These are phyloP conservation scores for Noctua janthina DNA, from an alignment of 2,888 invertebrate species.

Conservation along the genomic window DNA sequence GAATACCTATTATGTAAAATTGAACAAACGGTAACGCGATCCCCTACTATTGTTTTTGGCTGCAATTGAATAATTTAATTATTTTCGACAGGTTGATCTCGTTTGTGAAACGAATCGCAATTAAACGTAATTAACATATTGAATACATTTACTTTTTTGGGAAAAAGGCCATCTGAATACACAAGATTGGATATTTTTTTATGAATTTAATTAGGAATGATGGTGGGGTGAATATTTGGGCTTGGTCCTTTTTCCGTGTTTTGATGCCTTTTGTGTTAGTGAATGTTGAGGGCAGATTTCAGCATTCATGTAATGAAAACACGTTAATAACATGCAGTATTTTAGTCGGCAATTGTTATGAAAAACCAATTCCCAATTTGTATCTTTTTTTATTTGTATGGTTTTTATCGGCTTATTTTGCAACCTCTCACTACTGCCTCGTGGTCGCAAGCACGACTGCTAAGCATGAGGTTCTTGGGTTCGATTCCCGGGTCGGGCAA, in stretches of 20 bases:
- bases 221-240: slow-evolving; percentile 43
- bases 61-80: slow-evolving; percentile 70
- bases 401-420: background rate
- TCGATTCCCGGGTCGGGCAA: background rate
- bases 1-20: slow-evolving; percentile 3
- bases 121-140: slow-evolving; percentile 73
- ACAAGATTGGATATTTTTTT: slow-evolving; percentile 53
- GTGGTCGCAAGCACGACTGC: too few species aligned
- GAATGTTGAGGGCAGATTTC: background rate
- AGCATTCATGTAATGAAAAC: slow-evolving; percentile 7
- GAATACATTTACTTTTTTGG: slow-evolving; percentile 73
- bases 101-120: slow-evolving; percentile 70
- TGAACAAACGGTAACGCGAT: slow-evolving; percentile 20
- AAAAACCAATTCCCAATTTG: background rate
- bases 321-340: background rate
- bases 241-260: slow-evolving; percentile 9
- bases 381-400: background rate
- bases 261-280: slow-evolving; percentile 16
- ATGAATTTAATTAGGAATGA: slow-evolving; percentile 56
- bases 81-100: slow-evolving; percentile 68
- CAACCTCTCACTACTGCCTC: background rate
- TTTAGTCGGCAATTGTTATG: background rate
- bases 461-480: too few species aligned
- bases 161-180: slow-evolving; percentile 62
- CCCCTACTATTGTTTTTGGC: slow-evolving; percentile 61